Evolutionary conservation across 2,888 invertebrate genomes (phyloP), one percentile per base, ranked within the genome.

Genomic region (Adineta ricciae): DNA sequence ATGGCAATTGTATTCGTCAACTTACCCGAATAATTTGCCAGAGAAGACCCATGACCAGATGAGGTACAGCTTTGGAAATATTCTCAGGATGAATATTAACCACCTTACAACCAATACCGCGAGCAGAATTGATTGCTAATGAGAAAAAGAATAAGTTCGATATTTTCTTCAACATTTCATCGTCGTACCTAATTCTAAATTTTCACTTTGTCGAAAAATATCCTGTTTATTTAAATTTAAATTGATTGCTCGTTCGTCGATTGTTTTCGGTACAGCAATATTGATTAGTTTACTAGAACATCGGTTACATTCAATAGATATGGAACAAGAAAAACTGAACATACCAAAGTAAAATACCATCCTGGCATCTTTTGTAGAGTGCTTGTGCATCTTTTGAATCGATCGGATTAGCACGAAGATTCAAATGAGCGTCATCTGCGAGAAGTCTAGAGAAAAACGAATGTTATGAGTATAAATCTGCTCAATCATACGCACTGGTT

Each of bases 201-300:
- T 85, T 84, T 85, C 85, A 52, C 83, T 36, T 83, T 84, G 72
- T 24, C 83, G 83, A 78, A 83, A 85, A 32, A 85, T 85, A 46
- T 83, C 83, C n/a, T 83, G 73, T 50, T 84, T 85, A 83, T 72
- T 73, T 16, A 64, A 19, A 78, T 86, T 85, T 92, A 96, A 97
- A 92, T 99, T 99, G 89, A 99, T 96, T 46, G 96, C 96, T 85
- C 99, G 93, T 92, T 98, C 98, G 91, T 99, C 99, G 89, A 99
- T 98, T 32, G 99, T 99, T 90, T 97, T 97, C n/a, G 97, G 96
- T 89, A 96, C 97, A 49, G 99, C 97, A 91, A 97, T 95, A 92
- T 99, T 99, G 90, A 99, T 97, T 88, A 99, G 94, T 93, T 99
- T 99, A 91, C 96, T 96, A 91, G 41, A 41, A 24, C 8, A 50